phyloP scores from a whole-genome alignment of 2,113 vertebrate species.

The Strigops habroptila region DNA sequence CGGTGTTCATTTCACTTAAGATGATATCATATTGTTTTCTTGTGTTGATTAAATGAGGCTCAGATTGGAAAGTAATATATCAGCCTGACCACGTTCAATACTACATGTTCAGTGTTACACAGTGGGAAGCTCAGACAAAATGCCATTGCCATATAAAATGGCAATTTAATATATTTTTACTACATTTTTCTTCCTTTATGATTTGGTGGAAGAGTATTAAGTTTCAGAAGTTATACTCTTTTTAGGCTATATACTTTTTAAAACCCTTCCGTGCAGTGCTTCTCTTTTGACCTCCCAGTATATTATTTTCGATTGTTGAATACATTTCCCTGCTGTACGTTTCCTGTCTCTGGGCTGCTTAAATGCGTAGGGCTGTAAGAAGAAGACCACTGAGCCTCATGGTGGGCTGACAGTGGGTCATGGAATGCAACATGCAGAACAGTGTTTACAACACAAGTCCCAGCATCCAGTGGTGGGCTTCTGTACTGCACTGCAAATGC shows the following conservation, averaged over 20 bases:
- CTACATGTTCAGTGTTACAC: neutral
- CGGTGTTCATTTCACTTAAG: neutral
- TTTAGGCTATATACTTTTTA: neutral
- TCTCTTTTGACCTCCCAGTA: neutral
- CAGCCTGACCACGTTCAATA: neutral
- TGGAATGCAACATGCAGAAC: rapidly evolving
- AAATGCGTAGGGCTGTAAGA: neutral
- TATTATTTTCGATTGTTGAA: neutral
- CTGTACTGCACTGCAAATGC: neutral
- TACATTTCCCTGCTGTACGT: neutral
- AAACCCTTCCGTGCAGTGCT: neutral
- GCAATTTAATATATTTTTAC: neutral
- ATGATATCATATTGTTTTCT: neutral
- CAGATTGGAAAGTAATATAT: neutral
- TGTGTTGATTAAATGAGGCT: neutral
- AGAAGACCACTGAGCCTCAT: neutral
- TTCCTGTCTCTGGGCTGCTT: neutral
- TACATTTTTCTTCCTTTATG: neutral
- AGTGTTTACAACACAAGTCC: neutral
- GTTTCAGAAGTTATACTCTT: neutral
- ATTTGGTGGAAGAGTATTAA: neutral
- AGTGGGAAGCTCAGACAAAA: neutral
- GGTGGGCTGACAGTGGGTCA: neutral
- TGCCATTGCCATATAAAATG: neutral
- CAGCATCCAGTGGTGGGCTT: neutral